phyloP scores from a whole-genome alignment of 2,888 invertebrate genomes.

The Lysandra coridon region DNA sequence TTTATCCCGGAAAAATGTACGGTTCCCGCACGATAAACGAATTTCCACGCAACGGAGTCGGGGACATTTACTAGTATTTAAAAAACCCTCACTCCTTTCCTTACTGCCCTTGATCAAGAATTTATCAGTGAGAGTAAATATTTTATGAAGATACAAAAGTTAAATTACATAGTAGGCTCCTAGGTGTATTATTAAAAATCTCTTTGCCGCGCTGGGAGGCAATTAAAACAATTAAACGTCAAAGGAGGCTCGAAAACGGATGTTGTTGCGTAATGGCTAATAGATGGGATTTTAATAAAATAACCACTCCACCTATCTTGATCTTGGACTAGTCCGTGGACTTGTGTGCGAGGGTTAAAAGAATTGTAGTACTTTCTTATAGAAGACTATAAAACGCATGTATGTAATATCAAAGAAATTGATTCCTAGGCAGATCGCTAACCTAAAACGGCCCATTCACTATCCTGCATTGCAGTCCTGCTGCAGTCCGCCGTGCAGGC shows the following conservation, averaged over 20 bases:
- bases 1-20: too few relatives aligned
- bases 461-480: too few relatives aligned
- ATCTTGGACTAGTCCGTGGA: background rate
- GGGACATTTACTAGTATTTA: too few relatives aligned
- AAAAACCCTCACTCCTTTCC: background rate
- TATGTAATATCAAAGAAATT: too few relatives aligned
- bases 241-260: constrained; percentile 22
- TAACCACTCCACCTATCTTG: background rate
- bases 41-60: too few relatives aligned
- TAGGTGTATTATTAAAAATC: constrained; percentile 22
- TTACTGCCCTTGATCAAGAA: background rate
- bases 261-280: constrained; percentile 22
- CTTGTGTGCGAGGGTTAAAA: background rate
- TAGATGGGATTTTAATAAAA: constrained; percentile 27
- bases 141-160: constrained; percentile 13
- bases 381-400: too few relatives aligned
- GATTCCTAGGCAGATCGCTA: too few relatives aligned
- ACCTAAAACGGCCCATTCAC: too few relatives aligned
- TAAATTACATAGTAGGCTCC: constrained; percentile 10
- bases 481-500: too few relatives aligned
- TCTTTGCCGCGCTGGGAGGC: constrained; percentile 7
- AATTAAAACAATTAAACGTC: constrained; percentile 28
- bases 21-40: too few relatives aligned
- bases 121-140: background rate
- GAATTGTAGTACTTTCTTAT: too few relatives aligned